Percentiles rank a stretch among this genome's conserved stretches.
These are phyloP conservation scores for Oncorhynchus nerka DNA, from an alignment of 2,113 vertebrate genomes.

Conservation along the genomic window DNA sequence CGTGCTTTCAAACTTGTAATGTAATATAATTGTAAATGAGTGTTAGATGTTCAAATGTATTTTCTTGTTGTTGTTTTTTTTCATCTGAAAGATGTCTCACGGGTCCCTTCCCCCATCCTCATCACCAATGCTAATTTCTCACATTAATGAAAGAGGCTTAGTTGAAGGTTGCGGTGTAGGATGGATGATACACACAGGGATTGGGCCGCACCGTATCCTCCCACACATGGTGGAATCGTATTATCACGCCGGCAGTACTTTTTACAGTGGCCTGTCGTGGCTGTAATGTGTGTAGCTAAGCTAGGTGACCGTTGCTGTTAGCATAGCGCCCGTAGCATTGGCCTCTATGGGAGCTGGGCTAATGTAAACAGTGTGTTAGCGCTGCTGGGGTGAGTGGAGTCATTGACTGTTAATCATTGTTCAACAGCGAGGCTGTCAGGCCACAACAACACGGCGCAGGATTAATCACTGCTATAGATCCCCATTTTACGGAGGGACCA, in stretches of 20 bases:
- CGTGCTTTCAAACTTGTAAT: conserved; percentile 32
- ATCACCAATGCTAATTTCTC: conserved; percentile 74
- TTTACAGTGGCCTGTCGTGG: conserved; percentile 38
- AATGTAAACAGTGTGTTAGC: conserved; percentile 67
- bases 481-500: conserved; percentile 54
- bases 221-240: conserved; percentile 65
- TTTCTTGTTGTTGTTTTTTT: conserved; percentile 19
- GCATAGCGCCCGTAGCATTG: conserved; percentile 50
- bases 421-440: conserved; percentile 62
- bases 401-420: conserved; percentile 77
- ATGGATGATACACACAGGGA: conserved; percentile 51
- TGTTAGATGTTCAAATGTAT: conserved; percentile 7
- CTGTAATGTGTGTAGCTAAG: conserved; percentile 42
- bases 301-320: conserved; percentile 39
- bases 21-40: conserved; percentile 53
- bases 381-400: conserved; percentile 64
- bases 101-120: conserved; percentile 58
- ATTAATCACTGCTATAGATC: conserved; percentile 62
- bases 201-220: conserved; percentile 63
- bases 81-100: conserved; percentile 60
- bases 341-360: conserved; percentile 41
- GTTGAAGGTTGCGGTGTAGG: conserved; percentile 56
- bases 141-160: conserved; percentile 74
- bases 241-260: conserved; percentile 41
- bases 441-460: conserved; percentile 55